phyloP scores from a whole-genome alignment of 2,888 invertebrate species.

The Drosophila lacicola region DNA sequence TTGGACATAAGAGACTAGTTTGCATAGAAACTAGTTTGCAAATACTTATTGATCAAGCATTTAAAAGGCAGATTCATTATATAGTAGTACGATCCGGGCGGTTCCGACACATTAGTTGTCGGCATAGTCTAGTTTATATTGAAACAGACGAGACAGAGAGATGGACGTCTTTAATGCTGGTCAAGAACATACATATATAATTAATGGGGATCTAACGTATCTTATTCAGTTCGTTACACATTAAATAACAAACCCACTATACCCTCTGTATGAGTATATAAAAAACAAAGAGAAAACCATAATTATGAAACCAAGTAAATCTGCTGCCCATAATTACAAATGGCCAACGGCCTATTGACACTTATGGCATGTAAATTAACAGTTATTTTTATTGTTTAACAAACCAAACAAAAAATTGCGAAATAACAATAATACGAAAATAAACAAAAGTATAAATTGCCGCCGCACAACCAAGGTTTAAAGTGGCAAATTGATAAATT shows the following conservation, averaged over 20 bases:
- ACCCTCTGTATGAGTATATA: background rate
- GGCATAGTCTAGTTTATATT: too few relatives aligned
- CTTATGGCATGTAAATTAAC: constrained; percentile 73
- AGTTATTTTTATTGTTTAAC: constrained; percentile 59
- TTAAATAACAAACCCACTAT: background rate
- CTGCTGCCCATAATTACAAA: constrained; percentile 62
- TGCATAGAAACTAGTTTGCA: too few relatives aligned
- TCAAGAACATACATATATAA: too few relatives aligned
- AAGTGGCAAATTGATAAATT: constrained; percentile 74
- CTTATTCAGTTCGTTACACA: too few relatives aligned
- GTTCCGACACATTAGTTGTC: too few relatives aligned
- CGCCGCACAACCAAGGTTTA: constrained; percentile 35
- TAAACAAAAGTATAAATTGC: constrained; percentile 12
- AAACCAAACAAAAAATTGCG: constrained; percentile 28
- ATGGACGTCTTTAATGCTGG: too few relatives aligned
- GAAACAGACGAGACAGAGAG: too few relatives aligned
- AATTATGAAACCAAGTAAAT: constrained; percentile 8
- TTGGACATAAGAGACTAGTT: too few relatives aligned
- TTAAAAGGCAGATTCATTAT: too few relatives aligned
- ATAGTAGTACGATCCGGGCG: too few relatives aligned
- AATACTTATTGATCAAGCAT: too few relatives aligned
- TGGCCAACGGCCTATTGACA: constrained; percentile 71
- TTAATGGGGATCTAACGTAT: too few relatives aligned
- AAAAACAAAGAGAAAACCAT: constrained; percentile 13
- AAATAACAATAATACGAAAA: background rate